A percentile compares a stretch with the other conserved stretches of the same genome.
Evolutionary conservation across 2,113 vertebrate species (phyloP).

Genomic region (Strix uralensis): DNA sequence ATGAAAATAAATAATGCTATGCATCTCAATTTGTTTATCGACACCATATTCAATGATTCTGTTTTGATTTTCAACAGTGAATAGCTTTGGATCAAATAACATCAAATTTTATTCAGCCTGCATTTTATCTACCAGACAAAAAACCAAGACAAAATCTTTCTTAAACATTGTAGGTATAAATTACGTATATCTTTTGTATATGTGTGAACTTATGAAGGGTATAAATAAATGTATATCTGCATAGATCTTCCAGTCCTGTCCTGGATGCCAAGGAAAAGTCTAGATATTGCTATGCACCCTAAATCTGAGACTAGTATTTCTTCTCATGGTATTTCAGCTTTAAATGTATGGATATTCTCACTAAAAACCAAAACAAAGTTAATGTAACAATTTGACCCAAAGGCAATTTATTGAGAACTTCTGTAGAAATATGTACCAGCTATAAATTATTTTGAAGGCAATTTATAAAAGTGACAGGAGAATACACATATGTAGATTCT

Average conservation of each 20-base stretch:
- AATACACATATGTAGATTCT: neutral
- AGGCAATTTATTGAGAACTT: neutral
- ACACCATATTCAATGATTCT: neutral
- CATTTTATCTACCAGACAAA: neutral
- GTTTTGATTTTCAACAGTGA: neutral
- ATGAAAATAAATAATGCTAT: neutral
- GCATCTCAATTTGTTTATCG: neutral
- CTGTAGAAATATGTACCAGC: neutral
- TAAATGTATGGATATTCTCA: neutral
- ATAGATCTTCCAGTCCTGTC: neutral
- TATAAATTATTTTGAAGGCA: neutral
- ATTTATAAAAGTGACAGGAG: conserved; percentile 10
- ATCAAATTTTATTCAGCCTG: neutral
- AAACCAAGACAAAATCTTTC: neutral
- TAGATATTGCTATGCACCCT: neutral
- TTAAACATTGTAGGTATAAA: neutral
- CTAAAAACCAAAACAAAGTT: neutral
- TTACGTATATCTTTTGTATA: neutral
- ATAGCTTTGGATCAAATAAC: neutral
- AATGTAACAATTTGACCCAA: neutral
- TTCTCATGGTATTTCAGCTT: neutral
- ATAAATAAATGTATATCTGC: neutral
- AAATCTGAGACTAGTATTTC: neutral
- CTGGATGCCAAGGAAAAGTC: neutral
- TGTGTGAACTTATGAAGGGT: neutral